A percentile compares a stretch with the other conserved stretches of the same genome.
phyloP scores from a whole-genome alignment of 2,797 vertebrate genomes.

The Gymnodraco acuticeps region DNA sequence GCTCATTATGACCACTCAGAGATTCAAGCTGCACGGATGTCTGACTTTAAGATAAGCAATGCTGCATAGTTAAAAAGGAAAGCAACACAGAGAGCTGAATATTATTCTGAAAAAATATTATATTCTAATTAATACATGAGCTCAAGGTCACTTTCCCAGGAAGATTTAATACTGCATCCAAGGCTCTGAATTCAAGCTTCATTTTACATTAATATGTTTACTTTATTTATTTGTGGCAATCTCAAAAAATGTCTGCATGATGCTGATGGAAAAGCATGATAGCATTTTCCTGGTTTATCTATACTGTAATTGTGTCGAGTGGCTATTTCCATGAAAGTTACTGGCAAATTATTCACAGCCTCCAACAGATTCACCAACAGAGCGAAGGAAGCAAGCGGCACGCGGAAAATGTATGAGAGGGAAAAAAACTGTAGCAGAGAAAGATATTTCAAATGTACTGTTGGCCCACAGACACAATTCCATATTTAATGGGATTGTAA shows the following conservation, averaged over 20 bases:
- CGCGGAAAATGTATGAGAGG: slow-evolving; percentile 64
- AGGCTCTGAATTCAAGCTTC: slow-evolving; percentile 42
- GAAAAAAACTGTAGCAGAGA: slow-evolving; percentile 69
- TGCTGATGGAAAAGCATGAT: slow-evolving; percentile 51
- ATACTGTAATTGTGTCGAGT: slow-evolving; percentile 58
- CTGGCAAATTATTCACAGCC: slow-evolving; percentile 74
- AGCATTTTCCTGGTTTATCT: slow-evolving; percentile 65
- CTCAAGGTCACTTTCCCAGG: slow-evolving; percentile 59
- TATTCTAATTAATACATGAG: slow-evolving; percentile 39
- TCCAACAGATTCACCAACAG: slow-evolving; percentile 73
- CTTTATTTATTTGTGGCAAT: slow-evolving; percentile 47
- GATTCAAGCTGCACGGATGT: slow-evolving; percentile 30
- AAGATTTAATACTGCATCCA: slow-evolving; percentile 19
- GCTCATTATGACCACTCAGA: slow-evolving; percentile 36
- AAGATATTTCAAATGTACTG: slow-evolving; percentile 84
- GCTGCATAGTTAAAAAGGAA: slow-evolving; percentile 19
- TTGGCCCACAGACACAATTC: slow-evolving; percentile 87
- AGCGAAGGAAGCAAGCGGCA: slow-evolving; percentile 66
- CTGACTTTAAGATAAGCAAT: slow-evolving; percentile 25
- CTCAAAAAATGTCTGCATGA: slow-evolving; percentile 42
- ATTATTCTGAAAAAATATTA: slow-evolving; percentile 21
- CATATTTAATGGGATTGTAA: slow-evolving; percentile 88
- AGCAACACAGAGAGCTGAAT: slow-evolving; percentile 37
- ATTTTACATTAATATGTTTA: slow-evolving; percentile 53
- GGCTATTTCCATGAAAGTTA: slow-evolving; percentile 71